Percentiles rank a stretch among this genome's conserved stretches.
phyloP scores from a whole-genome alignment of 2,113 vertebrate species.

The Melanotaenia duboulayi region DNA sequence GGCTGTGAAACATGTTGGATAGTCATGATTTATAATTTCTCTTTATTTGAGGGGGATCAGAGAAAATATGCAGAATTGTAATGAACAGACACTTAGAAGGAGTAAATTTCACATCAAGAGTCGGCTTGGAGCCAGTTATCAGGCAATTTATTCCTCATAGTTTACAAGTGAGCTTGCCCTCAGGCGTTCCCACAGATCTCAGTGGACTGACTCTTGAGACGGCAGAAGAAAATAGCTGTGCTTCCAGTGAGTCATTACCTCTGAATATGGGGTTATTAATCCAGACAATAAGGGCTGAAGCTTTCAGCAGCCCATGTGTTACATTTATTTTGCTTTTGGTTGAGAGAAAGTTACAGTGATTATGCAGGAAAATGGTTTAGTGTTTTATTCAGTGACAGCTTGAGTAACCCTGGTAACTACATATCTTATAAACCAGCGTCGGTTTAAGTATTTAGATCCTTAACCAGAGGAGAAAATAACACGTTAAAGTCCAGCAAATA shows the following conservation, averaged over 20 bases:
- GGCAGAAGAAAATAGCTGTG: conserved; percentile 47
- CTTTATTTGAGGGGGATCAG: conserved; percentile 9
- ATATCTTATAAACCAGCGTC: conserved; percentile 17
- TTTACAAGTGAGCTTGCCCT: conserved; percentile 49
- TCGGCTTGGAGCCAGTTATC: conserved; percentile 53
- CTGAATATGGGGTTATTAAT: conserved; percentile 59
- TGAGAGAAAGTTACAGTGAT: conserved; percentile 1
- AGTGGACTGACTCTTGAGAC: conserved; percentile 40
- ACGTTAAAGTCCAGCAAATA: no score
- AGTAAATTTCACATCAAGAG: conserved; percentile 2
- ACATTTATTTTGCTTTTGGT: conserved; percentile 37
- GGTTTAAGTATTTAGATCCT: background rate
- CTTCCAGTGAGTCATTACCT: conserved; percentile 57
- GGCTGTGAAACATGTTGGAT: conserved; percentile 3
- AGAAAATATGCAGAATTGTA: conserved; percentile 24
- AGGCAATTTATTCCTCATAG: conserved; percentile 54
- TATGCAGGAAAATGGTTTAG: conserved; percentile 13
- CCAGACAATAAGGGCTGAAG: conserved; percentile 58
- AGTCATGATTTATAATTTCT: conserved; percentile 10
- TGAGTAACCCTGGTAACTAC: conserved; percentile 17
- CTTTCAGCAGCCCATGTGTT: conserved; percentile 42
- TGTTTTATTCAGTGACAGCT: conserved; percentile 4
- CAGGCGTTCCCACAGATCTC: conserved; percentile 51
- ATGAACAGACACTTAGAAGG: conserved; percentile 38
- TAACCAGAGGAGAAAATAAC: conserved; percentile 11